phyloP scores from a whole-genome alignment of 2,888 invertebrate species.

The Drosophila subquinaria region DNA sequence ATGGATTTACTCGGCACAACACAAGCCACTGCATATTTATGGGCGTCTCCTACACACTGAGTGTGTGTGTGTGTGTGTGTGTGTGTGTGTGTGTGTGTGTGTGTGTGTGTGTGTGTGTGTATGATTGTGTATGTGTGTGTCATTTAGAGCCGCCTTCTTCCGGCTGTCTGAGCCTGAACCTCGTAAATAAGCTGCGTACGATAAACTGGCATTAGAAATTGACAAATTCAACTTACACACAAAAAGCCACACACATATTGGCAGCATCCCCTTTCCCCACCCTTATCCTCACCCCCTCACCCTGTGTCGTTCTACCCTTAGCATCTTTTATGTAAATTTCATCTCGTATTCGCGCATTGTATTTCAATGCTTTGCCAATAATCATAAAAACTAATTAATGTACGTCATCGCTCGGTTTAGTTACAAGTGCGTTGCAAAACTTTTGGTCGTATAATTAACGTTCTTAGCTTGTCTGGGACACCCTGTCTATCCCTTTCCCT shows the following conservation, averaged over 20 bases:
- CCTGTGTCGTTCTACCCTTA: neutral
- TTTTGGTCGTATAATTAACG: conserved; percentile 77
- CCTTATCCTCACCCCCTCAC: no score
- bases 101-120: conserved; percentile 14
- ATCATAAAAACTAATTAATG: conserved; percentile 82
- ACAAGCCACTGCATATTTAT: conserved; percentile 75
- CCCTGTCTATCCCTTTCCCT: neutral
- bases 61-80: conserved; percentile 10
- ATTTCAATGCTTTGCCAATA: conserved; percentile 77
- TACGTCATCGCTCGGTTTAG: conserved; percentile 70
- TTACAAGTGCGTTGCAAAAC: conserved; percentile 75
- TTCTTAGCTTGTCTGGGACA: conserved; percentile 54
- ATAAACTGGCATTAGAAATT: conserved; percentile 81
- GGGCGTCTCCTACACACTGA: conserved; percentile 26
- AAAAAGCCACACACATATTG: conserved; percentile 45
- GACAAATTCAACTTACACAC: conserved; percentile 70
- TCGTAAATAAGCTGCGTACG: conserved; percentile 76
- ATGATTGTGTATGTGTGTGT: conserved; percentile 18
- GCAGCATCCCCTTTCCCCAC: conserved; percentile 1
- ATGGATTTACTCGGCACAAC: conserved; percentile 72
- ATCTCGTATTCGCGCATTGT: conserved; percentile 64
- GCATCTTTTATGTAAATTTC: conserved; percentile 61
- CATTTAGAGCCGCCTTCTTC: conserved; percentile 54
- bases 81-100: conserved; percentile 12
- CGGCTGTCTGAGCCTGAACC: conserved; percentile 55